Base-by-base conservation (phyloP, 2,888 invertebrate genomes). In the Deilephila elpenor region DNA sequence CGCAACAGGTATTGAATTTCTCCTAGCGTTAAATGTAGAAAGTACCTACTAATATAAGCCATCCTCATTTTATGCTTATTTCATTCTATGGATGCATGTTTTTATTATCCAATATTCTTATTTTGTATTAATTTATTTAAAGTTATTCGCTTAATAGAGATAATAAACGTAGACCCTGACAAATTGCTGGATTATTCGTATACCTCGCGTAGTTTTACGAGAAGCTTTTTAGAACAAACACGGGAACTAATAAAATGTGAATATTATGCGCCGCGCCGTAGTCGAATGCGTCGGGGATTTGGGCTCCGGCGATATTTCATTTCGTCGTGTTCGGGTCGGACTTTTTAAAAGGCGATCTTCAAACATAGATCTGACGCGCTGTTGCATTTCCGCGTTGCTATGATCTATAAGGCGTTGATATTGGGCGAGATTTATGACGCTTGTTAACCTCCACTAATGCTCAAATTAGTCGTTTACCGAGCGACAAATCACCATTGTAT, bases 171-270 rank as follows among this genome's bases (percentile, higher is more conserved):
- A 44, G 64, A 59, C 44, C 14, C 44, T 1, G 73, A 75, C 60
- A 71, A 74, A 74, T 71, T 74, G 56, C 67, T 32, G 72, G 67
- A 71, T 74, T 71, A 74, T 74, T 76, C 32, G 17, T 53, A 51
- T 44, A 25, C 20, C 51, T 67, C 25, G 44, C 51, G 25, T 51
- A 25, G 25, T 51, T 67, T 67, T 51, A 67, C 7, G 64, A 74
- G 37, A 67, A 76, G 73, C 77, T 77, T 78, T 76, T 73, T 56
- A 32, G 37, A 82, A 83, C 81, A 84, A 83, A 82, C 79, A 80
- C 75, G 79, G 80, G 80, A 84, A 80, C 88, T 81, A 86, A 89
- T 89, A 89, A 89, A 90, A 89, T 87, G 87, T 85, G 86, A 86
- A 88, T 84, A 88, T 88, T 84, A 86, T 79, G 80, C 84, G 80